A percentile compares a stretch with the other conserved stretches of the same genome.
These are phyloP conservation scores for Cyprichromis sp. DNA, from an alignment of 2,113 vertebrate species.

Conservation along the genomic window DNA sequence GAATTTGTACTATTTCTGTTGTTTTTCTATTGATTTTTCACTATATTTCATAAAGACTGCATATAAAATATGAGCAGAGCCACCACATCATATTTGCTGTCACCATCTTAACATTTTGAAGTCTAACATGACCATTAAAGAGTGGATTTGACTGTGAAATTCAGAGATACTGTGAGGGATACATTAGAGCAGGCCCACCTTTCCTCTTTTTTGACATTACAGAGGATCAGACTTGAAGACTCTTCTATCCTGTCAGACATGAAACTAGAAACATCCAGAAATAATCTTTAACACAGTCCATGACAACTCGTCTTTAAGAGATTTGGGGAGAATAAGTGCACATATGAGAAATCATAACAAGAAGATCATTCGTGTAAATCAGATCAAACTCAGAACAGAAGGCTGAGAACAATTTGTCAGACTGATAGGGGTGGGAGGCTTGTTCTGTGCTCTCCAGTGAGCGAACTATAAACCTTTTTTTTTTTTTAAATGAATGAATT, in stretches of 20 bases:
- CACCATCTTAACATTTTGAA: neutral
- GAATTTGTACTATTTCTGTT: neutral
- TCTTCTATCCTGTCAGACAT: neutral
- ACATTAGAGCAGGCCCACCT: neutral
- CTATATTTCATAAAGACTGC: neutral
- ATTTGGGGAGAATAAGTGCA: neutral
- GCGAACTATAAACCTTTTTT: neutral
- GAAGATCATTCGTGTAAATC: neutral
- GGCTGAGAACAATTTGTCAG: neutral
- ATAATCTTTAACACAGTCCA: neutral
- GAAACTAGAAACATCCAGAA: neutral
- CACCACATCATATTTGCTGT: neutral
- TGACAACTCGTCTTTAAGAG: neutral
- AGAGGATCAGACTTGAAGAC: neutral
- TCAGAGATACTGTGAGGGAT: neutral
- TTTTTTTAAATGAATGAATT: fast-evolving
- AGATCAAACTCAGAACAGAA: neutral
- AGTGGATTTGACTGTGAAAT: neutral
- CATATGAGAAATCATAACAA: neutral
- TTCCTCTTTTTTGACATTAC: neutral
- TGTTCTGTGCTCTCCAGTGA: neutral
- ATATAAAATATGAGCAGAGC: neutral
- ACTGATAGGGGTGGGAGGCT: neutral
- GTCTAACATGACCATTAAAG: neutral
- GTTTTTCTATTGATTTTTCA: neutral